These are phyloP conservation scores for Empidonax alnorum DNA, from an alignment of 2,113 vertebrate species.

Conservation along the genomic window DNA sequence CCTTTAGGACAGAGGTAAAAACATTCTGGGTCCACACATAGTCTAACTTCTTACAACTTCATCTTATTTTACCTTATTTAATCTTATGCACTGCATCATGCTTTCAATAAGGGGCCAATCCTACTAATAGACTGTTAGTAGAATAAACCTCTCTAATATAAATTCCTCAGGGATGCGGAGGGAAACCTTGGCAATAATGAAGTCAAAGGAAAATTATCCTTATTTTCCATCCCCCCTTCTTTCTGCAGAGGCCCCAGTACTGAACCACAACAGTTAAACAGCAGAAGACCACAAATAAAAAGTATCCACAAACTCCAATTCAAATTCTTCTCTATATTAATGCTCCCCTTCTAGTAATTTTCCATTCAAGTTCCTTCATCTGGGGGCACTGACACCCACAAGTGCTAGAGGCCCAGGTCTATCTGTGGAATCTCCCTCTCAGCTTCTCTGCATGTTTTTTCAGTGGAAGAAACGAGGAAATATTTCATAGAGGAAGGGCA, in stretches of 20 bases:
- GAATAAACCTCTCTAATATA: background rate
- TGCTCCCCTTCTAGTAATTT: background rate
- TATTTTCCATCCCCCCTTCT: background rate
- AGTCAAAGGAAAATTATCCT: background rate
- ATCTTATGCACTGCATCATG: background rate
- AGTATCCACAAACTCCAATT: background rate
- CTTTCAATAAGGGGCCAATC: background rate
- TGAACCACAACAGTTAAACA: background rate
- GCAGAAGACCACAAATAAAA: slow-evolving; percentile 19
- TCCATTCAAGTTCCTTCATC: background rate
- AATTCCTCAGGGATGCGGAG: background rate
- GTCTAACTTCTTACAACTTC: background rate
- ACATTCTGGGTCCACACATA: background rate
- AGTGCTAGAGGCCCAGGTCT: background rate
- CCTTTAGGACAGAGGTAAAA: background rate
- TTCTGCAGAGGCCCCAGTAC: background rate
- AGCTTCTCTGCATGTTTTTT: background rate
- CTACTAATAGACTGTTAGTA: background rate
- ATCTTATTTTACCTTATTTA: slow-evolving; percentile 1
- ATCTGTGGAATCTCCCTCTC: background rate
- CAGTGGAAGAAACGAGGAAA: background rate
- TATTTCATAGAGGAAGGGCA: background rate
- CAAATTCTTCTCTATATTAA: background rate
- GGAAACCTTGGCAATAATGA: background rate
- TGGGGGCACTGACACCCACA: background rate